Percentiles rank a stretch among this genome's conserved stretches.
Conservation (phyloP, 2,888 invertebrate species). For the Brachypterus glaber region DNA sequence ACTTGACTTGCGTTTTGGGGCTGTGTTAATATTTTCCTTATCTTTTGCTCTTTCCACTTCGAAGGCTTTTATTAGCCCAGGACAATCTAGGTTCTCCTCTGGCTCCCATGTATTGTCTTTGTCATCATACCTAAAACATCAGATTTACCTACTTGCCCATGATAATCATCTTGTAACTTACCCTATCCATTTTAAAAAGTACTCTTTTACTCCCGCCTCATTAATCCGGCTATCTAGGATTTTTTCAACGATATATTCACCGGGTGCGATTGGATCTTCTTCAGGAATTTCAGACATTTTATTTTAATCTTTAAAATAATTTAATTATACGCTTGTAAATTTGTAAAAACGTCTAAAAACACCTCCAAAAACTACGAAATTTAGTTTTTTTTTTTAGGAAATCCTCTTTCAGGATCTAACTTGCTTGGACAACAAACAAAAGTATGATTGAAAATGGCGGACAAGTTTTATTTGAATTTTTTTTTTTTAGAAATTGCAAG, state of each 20-base stretch:
- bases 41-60: slow-evolving; percentile 67
- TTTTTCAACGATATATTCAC: slow-evolving; percentile 85
- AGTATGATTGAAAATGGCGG: too few relatives aligned
- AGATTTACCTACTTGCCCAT: neutral
- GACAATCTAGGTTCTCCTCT: slow-evolving; percentile 77
- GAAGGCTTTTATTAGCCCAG: slow-evolving; percentile 76
- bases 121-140: slow-evolving; percentile 41
- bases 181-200: slow-evolving; percentile 61
- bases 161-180: slow-evolving; percentile 38
- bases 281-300: too few relatives aligned
- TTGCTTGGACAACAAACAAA: too few relatives aligned
- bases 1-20: slow-evolving; percentile 39
- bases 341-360: too few relatives aligned
- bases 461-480: too few relatives aligned
- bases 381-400: too few relatives aligned
- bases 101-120: slow-evolving; percentile 97
- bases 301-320: too few relatives aligned
- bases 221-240: slow-evolving; percentile 72
- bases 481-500: too few relatives aligned
- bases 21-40: slow-evolving; percentile 37
- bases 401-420: too few relatives aligned
- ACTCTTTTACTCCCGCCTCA: slow-evolving; percentile 48
- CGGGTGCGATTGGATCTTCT: slow-evolving; percentile 50
- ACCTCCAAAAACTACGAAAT: too few relatives aligned
- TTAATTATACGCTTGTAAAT: too few relatives aligned